These are phyloP conservation scores for Actenoides hombroni DNA, from an alignment of 2,113 vertebrate species.

Conservation along the genomic window DNA sequence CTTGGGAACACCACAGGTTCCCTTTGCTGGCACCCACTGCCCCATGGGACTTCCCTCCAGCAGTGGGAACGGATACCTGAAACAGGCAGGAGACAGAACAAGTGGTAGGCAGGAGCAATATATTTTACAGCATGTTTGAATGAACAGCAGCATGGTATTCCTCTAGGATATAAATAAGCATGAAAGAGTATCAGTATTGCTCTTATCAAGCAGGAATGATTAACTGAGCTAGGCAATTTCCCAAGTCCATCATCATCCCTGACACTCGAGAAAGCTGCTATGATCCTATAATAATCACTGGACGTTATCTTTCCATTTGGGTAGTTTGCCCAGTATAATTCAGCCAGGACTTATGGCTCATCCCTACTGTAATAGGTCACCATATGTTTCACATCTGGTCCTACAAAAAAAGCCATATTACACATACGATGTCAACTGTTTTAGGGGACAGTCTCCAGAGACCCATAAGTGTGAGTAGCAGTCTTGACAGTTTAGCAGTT, in stretches of 20 bases:
- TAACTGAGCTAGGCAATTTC: neutral
- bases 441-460: slow-evolving; percentile 19
- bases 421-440: neutral
- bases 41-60: neutral
- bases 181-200: neutral
- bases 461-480: neutral
- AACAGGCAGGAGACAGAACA: neutral
- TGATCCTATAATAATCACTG: neutral
- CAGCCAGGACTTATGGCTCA: slow-evolving; percentile 7
- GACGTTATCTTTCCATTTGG: neutral
- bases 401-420: slow-evolving; percentile 18
- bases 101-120: neutral
- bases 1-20: neutral
- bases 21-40: neutral
- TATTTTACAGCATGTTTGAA: neutral
- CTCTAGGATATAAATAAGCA: neutral
- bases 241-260: neutral
- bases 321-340: neutral
- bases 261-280: neutral
- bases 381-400: slow-evolving; percentile 65
- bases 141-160: neutral
- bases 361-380: slow-evolving; percentile 29
- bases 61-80: neutral
- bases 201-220: neutral
- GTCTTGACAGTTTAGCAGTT: slow-evolving; percentile 33